Percentiles rank a stretch among this genome's conserved stretches.
Conservation (phyloP, 1,140 invertebrate species). For the Caligus rogercresseyi region DNA sequence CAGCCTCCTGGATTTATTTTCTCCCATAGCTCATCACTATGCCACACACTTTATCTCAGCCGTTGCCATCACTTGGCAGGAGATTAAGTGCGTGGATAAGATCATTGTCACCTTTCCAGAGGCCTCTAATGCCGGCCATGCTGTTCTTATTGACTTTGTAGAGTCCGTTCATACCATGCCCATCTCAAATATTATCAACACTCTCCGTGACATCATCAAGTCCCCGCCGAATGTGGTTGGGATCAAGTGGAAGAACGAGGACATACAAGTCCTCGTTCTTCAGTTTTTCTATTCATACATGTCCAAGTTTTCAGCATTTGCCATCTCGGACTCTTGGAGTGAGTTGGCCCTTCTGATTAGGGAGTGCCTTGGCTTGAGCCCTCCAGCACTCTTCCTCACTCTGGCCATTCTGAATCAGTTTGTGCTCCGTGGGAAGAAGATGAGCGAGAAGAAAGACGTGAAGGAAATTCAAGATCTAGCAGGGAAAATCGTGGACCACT, state of each 20-base stretch:
- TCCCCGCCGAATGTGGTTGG: conserved; percentile 50
- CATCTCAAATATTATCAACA: conserved; percentile 66
- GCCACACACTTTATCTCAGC: conserved; percentile 61
- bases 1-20: conserved; percentile 63
- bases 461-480: conserved; percentile 50
- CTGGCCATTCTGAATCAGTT: conserved; percentile 66
- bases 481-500: conserved; percentile 15
- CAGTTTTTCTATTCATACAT: conserved; percentile 45
- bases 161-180: conserved; percentile 63
- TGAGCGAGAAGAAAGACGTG: conserved; percentile 62
- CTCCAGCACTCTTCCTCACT: conserved; percentile 61
- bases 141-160: conserved; percentile 52
- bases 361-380: conserved; percentile 47
- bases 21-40: conserved; percentile 69
- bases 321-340: conserved; percentile 58
- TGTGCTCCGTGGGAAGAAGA: conserved; percentile 54
- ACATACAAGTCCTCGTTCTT: conserved; percentile 35
- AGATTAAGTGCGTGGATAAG: conserved; percentile 37
- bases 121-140: conserved; percentile 16
- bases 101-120: neutral
- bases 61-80: conserved; percentile 74
- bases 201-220: conserved; percentile 58
- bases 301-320: conserved; percentile 25
- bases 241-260: conserved; percentile 36
- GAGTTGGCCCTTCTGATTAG: conserved; percentile 56